Percentiles rank a stretch among this genome's conserved stretches.
These are phyloP conservation scores for Chaetops frenatus DNA, from an alignment of 2,113 vertebrate genomes.

Conservation along the genomic window DNA sequence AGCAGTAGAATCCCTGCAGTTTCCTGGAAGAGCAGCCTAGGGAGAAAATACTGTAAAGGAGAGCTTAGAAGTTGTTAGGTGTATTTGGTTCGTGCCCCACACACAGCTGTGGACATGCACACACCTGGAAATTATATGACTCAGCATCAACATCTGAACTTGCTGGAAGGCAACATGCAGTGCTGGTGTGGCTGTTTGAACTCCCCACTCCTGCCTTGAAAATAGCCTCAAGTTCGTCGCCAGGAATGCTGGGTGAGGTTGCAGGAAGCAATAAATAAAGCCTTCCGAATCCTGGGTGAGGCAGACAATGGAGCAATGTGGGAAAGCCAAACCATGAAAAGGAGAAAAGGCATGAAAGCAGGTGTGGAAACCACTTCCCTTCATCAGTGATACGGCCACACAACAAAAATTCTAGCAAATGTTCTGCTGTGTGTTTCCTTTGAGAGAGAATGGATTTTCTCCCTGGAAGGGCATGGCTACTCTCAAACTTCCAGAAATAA, in stretches of 20 bases:
- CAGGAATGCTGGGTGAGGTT: not conserved
- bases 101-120: rapidly evolving
- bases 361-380: not conserved
- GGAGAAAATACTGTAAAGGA: not conserved
- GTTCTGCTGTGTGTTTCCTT: not conserved
- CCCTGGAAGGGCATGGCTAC: not conserved
- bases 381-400: not conserved
- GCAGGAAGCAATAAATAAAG: not conserved
- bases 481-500: not conserved
- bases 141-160: not conserved
- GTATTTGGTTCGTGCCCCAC: not conserved
- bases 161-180: not conserved
- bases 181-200: not conserved
- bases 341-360: not conserved
- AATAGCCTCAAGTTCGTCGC: not conserved
- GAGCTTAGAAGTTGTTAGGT: not conserved
- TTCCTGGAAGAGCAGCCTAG: not conserved
- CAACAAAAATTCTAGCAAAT: not conserved
- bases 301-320: not conserved
- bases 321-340: not conserved
- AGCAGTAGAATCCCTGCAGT: not conserved
- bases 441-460: not conserved
- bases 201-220: not conserved
- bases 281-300: not conserved
- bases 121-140: not conserved